Evolutionary conservation across 30 jellyfish, hydroid and myxozoan species (phyloP), one percentile per base, ranked within the genome.

Genomic region (Cassiopea xamachana): DNA sequence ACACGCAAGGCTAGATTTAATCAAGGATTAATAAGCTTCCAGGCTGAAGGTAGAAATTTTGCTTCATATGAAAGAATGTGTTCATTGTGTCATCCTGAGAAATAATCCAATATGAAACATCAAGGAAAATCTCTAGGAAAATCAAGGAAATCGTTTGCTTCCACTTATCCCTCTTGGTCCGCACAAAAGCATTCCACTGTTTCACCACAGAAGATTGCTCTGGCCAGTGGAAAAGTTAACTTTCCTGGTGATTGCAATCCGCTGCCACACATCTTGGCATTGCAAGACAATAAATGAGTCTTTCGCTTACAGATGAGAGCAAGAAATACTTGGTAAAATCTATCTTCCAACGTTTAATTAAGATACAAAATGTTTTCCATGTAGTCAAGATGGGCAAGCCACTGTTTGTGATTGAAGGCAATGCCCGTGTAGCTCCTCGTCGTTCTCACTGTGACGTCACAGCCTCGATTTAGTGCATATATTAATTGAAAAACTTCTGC

Each of bases 121-220:
- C 49, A 60, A 81, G 46, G 60, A 59, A 48, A 59, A 81, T 10
- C 46, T 79, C 88, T 51, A 48, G 79, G 84, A 81, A 81, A 81
- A 81, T 83, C 19, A 61, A 81, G 58, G 51, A 16, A 49, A 49
- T 81, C 80, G 89, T 49, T 60, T 81, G 89, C 83, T 81, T 81
- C 89, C 84, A 81, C 80, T 81, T 50, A 83, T 81, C 89, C 89
- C 84, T 81, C 80, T 81, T 81, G 64, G 89, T 81, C 80, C 80
- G 51, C 61, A 45, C 89, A 59, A 81, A 81, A 59, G 84, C 60
- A 55, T 81, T 51, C 89, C 84, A 81, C 48, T 51, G 44, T 67
- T 67, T 81, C 79, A 81, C 89, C 83, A 81, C 51, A 60, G 89
- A 81, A 67, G 89, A 60, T 59, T 81, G 61, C 79, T 60, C 79